Evolutionary conservation across 2,888 invertebrate genomes (phyloP).

Genomic region (Chloroclysta siterata): DNA sequence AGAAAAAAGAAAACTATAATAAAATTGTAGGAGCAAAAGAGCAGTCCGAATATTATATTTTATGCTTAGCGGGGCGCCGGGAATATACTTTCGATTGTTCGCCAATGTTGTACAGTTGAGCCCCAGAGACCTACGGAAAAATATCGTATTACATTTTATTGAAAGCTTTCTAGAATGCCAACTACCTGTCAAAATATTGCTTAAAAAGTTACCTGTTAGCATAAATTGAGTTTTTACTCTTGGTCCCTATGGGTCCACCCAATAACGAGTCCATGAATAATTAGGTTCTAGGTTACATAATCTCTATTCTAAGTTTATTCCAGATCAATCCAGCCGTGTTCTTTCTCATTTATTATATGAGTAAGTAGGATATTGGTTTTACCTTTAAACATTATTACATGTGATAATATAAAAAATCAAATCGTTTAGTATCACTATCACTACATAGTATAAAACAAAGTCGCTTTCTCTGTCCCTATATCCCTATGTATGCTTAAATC

Average conservation of each 20-base stretch:
- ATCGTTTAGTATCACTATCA: too few relatives aligned
- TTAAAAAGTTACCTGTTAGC: neutral
- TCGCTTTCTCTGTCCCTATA: too few relatives aligned
- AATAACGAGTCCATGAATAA: neutral
- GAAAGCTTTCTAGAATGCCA: neutral
- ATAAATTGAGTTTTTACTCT: neutral
- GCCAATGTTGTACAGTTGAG: slow-evolving; percentile 15
- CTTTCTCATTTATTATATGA: too few relatives aligned
- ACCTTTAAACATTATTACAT: too few relatives aligned
- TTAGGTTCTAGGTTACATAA: neutral
- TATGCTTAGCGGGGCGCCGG: slow-evolving; percentile 7
- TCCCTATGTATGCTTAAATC: too few relatives aligned
- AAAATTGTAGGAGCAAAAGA: neutral
- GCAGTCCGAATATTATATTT: slow-evolving; percentile 17
- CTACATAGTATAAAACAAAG: too few relatives aligned
- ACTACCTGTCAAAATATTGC: neutral
- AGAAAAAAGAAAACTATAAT: too few relatives aligned
- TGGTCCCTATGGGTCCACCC: neutral
- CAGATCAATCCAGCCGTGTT: too few relatives aligned
- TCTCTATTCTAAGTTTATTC: too few relatives aligned
- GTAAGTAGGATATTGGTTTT: too few relatives aligned
- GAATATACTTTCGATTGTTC: slow-evolving; percentile 27
- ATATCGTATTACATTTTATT: slow-evolving; percentile 8
- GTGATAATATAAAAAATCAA: too few relatives aligned
- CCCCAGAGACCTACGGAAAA: slow-evolving; percentile 21